A percentile compares a stretch with the other conserved stretches of the same genome.
Evolutionary conservation across 2,797 vertebrate genomes (phyloP).

Genomic region (Pempheris klunzingeri): DNA sequence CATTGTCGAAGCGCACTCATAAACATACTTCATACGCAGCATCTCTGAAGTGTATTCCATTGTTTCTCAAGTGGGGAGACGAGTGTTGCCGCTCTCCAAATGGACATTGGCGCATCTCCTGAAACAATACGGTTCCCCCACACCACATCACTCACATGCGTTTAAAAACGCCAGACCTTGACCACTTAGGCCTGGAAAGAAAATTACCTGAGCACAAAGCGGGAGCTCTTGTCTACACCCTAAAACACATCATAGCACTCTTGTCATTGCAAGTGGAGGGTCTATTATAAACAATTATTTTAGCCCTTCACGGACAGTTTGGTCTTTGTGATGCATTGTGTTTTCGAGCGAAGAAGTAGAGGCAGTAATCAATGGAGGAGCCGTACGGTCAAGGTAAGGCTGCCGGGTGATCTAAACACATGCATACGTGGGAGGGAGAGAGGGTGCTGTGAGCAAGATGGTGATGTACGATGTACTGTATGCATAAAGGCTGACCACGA

Average conservation of each 20-base stretch:
- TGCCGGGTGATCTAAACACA: conserved; percentile 72
- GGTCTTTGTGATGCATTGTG: conserved; percentile 92
- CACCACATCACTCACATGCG: conserved; percentile 90
- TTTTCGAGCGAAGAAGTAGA: conserved; percentile 89
- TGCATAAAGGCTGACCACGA: conserved; percentile 27
- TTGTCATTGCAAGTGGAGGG: conserved; percentile 92
- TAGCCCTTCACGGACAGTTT: conserved; percentile 91
- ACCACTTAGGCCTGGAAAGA: conserved; percentile 92
- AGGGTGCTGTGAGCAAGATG: conserved; percentile 16
- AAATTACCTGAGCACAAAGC: conserved; percentile 95
- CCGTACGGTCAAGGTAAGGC: conserved; percentile 83
- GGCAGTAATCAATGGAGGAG: conserved; percentile 88
- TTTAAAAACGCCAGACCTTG: conserved; percentile 91
- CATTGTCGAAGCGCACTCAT: conserved; percentile 77
- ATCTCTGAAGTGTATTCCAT: conserved; percentile 96
- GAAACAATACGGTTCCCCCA: conserved; percentile 93
- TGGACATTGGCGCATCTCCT: conserved; percentile 92
- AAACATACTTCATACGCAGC: conserved; percentile 84
- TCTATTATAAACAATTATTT: conserved; percentile 97
- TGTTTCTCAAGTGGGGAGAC: conserved; percentile 95
- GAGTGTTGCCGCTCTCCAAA: conserved; percentile 95
- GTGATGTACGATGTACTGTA: conserved; percentile 36
- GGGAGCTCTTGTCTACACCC: conserved; percentile 87
- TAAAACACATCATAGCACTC: conserved; percentile 89
- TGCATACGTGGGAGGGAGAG: conserved; percentile 33